A percentile compares a stretch with the other conserved stretches of the same genome.
Conservation (phyloP, 2,113 vertebrate genomes). For the Vulpes ferrilata region DNA sequence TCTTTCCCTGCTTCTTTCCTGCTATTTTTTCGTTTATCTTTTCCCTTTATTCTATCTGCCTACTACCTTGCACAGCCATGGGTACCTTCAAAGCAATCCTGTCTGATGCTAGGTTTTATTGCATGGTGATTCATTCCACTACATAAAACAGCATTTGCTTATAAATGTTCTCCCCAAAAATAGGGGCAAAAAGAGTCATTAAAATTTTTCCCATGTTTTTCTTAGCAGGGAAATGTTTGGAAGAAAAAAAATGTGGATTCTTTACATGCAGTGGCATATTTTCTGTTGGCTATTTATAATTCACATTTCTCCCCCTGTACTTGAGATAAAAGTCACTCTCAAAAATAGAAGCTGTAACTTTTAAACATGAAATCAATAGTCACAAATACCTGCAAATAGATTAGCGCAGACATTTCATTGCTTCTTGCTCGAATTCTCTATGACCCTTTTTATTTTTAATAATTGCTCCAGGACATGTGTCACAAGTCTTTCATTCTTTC, state of each 20-base stretch:
- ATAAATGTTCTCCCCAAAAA: constrained; percentile 79
- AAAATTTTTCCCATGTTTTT: constrained; percentile 69
- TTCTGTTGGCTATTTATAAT: constrained; percentile 70
- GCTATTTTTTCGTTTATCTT: constrained; percentile 63
- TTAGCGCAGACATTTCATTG: constrained; percentile 40
- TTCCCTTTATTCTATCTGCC: constrained; percentile 81
- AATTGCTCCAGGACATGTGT: constrained; percentile 44
- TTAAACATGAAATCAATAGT: constrained; percentile 74
- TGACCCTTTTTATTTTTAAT: constrained; percentile 66
- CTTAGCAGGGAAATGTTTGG: constrained; percentile 45
- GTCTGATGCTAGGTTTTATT: constrained; percentile 83
- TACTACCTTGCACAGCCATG: constrained; percentile 79
- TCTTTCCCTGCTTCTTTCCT: too few relatives aligned
- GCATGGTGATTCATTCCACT: constrained; percentile 76
- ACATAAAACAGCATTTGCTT: constrained; percentile 82
- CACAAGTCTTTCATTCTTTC: constrained; percentile 59
- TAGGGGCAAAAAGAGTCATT: constrained; percentile 70
- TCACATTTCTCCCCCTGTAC: constrained; percentile 53
- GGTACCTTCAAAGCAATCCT: constrained; percentile 84
- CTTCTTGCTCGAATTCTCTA: neutral
- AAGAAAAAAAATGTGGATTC: constrained; percentile 51
- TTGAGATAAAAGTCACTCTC: constrained; percentile 67
- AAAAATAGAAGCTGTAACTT: constrained; percentile 66
- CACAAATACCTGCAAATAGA: constrained; percentile 72
- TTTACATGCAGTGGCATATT: constrained; percentile 51